phyloP scores from a whole-genome alignment of 2,888 invertebrate genomes.

The Apotomis turbidana region DNA sequence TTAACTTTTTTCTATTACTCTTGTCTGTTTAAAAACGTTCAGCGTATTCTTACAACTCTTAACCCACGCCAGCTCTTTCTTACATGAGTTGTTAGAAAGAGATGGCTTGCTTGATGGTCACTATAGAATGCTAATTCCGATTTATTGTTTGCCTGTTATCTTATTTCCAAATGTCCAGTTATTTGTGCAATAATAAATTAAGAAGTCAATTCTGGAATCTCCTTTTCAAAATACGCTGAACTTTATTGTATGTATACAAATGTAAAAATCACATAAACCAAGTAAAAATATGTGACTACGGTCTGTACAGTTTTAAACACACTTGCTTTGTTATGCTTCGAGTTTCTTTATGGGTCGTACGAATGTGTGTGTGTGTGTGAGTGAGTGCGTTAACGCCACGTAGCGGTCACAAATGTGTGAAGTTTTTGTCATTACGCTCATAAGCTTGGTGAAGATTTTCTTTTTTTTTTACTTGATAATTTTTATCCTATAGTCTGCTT shows the following conservation, averaged over 20 bases:
- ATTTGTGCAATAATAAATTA: too few species aligned
- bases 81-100: too few species aligned
- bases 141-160: too few species aligned
- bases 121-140: too few species aligned
- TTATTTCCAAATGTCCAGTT: too few species aligned
- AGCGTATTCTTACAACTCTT: not conserved
- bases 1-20: conserved; percentile 5
- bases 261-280: too few species aligned
- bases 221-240: too few species aligned
- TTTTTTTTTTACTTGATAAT: not conserved
- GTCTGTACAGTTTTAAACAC: not conserved
- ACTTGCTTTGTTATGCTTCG: conserved; percentile 8
- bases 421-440: not conserved
- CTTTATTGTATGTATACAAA: too few species aligned
- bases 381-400: conserved; percentile 24
- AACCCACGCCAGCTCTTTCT: not conserved
- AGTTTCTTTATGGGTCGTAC: conserved; percentile 6
- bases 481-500: not conserved
- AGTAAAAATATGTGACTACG: too few species aligned
- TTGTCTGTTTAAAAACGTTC: not conserved
- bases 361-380: conserved; percentile 30
- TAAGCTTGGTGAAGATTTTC: not conserved
- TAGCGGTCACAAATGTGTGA: conserved; percentile 37
- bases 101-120: too few species aligned
- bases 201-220: too few species aligned